These are phyloP conservation scores for Subacronicta megacephala DNA, from an alignment of 2,888 invertebrate species.

Conservation along the genomic window DNA sequence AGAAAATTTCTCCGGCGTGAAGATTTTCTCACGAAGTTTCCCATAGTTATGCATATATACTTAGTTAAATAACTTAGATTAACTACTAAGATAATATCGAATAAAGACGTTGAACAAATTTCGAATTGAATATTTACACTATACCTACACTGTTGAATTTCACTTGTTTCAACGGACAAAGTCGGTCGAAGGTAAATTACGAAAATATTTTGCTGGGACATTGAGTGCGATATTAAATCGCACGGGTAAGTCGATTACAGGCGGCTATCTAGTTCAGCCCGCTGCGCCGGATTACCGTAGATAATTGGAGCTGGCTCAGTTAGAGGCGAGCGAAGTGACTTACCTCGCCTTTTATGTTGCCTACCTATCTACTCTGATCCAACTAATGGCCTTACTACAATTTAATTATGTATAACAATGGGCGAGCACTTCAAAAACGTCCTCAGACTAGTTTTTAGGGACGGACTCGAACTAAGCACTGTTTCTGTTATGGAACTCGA, in stretches of 20 bases:
- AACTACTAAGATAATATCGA: too few species aligned
- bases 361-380: constrained; percentile 38
- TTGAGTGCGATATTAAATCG: constrained; percentile 80
- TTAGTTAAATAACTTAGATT: too few species aligned
- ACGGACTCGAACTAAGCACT: too few species aligned
- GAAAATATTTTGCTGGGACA: constrained; percentile 78
- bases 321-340: constrained; percentile 52
- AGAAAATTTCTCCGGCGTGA: too few species aligned
- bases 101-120: constrained; percentile 37
- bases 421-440: constrained; percentile 37
- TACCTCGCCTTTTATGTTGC: constrained; percentile 55
- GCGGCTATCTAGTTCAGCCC: constrained; percentile 69
- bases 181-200: constrained; percentile 66
- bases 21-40: too few species aligned
- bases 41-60: too few species aligned
- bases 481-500: too few species aligned
- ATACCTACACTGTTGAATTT: constrained; percentile 42
- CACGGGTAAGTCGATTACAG: constrained; percentile 78
- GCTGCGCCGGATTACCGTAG: constrained; percentile 73
- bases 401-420: constrained; percentile 46
- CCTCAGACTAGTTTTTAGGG: constrained; percentile 19
- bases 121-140: constrained; percentile 39
- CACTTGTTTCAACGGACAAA: constrained; percentile 59
- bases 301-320: constrained; percentile 72
- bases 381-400: constrained; percentile 53